Conservation (phyloP, 2,797 vertebrate genomes). For the Paedocypris micromegethes region DNA sequence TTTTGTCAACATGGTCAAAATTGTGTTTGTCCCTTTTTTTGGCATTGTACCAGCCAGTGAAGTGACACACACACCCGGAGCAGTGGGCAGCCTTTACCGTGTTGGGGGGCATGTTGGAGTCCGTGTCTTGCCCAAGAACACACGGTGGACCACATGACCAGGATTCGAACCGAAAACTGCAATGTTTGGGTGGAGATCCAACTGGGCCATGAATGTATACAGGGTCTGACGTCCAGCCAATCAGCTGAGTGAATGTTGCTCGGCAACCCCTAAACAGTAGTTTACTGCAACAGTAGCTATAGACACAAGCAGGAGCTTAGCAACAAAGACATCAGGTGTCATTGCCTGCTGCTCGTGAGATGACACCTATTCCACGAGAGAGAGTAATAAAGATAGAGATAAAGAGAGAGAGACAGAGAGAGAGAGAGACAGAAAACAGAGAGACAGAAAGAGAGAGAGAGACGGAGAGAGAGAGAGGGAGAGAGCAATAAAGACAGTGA, state of each 20-base stretch:
- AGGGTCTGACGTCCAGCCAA: slow-evolving; percentile 49
- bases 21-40: too few relatives aligned
- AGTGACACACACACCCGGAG: too few relatives aligned
- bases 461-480: not conserved
- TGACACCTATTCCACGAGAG: slow-evolving; percentile 54
- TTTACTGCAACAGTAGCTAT: slow-evolving; percentile 56
- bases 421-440: not conserved
- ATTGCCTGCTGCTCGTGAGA: slow-evolving; percentile 60
- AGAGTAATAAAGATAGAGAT: not conserved
- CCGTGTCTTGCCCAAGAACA: too few relatives aligned
- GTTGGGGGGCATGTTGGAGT: too few relatives aligned
- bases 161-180: too few relatives aligned
- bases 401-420: not conserved
- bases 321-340: slow-evolving; percentile 72
- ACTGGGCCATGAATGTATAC: not conserved
- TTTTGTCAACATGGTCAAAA: too few relatives aligned
- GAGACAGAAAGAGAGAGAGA: not conserved
- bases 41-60: too few relatives aligned
- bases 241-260: slow-evolving; percentile 61
- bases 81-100: too few relatives aligned
- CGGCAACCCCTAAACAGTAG: slow-evolving; percentile 63
- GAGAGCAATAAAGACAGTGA: too few relatives aligned
- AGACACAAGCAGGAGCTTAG: slow-evolving; percentile 54
- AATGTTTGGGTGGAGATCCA: too few relatives aligned
- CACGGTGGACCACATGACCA: too few relatives aligned